Base-by-base conservation (phyloP, 2,113 vertebrate species). In the Scortum barcoo region DNA sequence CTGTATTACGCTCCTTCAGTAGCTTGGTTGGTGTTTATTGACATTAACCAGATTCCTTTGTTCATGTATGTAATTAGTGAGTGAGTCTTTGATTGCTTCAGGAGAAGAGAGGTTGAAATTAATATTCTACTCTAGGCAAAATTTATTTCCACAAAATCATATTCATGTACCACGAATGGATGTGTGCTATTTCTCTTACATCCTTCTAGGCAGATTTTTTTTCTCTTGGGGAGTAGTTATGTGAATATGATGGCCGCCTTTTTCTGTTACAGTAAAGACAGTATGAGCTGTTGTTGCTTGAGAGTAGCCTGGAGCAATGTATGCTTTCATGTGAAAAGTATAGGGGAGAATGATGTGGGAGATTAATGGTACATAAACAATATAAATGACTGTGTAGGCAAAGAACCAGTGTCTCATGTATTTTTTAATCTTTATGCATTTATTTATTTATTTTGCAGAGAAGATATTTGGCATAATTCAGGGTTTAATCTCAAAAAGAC, bases 311-410 rank as follows among this genome's bases (percentile, higher is more conserved):
- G 12, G 5, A 84, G 95, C 91, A 76, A 84, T 92, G 83, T 83
- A 72, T 82, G 90, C 92, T 92, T 91, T 93, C 90, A 92, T 90
- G 89, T 91, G 87, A 81, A 90, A 88, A 89, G 80, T 65, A 69
- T 90, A 87, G 67, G 51, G 58, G 70, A 86, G 71, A 83, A 87
- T 62, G 72, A 56, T 75, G 84, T 44, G 71, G 62, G 79, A 95
- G 90, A 92, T 94, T 93, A 94, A 94, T 94, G 93, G 89, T 85
- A 91, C 93, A 78, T 87, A 91, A 94, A 94, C 91, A 93, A 89
- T 93, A 91, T 78, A 90, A 89, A 93, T 90, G 78, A 88, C 70
- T 74, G 63, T 81, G 75, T 72, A 85, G 85, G 82, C 84, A 76
- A 26, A 72, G 77, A 71, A 71, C 62, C 63, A 1, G 28, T 83